phyloP scores from a whole-genome alignment of 2,888 invertebrate species.

The Rhamphomyia laevipes region DNA sequence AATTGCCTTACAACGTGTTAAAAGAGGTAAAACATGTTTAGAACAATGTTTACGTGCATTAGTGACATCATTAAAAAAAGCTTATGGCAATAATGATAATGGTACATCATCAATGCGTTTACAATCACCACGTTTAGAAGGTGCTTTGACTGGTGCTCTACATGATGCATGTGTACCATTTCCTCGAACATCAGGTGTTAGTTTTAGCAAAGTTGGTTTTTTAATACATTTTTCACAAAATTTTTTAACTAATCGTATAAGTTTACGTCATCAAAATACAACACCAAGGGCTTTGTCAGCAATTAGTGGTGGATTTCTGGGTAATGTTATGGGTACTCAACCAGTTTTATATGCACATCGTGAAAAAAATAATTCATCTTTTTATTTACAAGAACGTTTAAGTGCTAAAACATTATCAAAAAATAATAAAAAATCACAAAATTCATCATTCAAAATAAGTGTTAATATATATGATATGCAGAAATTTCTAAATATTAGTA shows the following conservation, averaged over 20 bases:
- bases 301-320: constrained; percentile 42
- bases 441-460: constrained; percentile 24
- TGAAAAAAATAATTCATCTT: constrained; percentile 53
- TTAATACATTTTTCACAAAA: constrained; percentile 79
- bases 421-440: constrained; percentile 36
- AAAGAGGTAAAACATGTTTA: constrained; percentile 74
- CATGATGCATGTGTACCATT: constrained; percentile 81
- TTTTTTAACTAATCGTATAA: constrained; percentile 53
- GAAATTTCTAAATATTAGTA: constrained; percentile 63
- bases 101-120: constrained; percentile 24
- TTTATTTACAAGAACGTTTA: constrained; percentile 63
- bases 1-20: constrained; percentile 70
- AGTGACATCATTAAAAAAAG: constrained; percentile 47
- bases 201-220: constrained; percentile 78
- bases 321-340: constrained; percentile 35
- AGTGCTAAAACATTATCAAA: constrained; percentile 25
- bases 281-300: constrained; percentile 72
- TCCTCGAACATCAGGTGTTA: constrained; percentile 85
- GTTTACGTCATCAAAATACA: constrained; percentile 57
- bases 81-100: constrained; percentile 29
- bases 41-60: constrained; percentile 73
- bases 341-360: constrained; percentile 31
- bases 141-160: constrained; percentile 32
- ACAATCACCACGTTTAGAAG: constrained; percentile 36
- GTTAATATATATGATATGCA: constrained; percentile 34